phyloP scores from a whole-genome alignment of 1,140 invertebrate species.

The Drosophila parabipectinata region DNA sequence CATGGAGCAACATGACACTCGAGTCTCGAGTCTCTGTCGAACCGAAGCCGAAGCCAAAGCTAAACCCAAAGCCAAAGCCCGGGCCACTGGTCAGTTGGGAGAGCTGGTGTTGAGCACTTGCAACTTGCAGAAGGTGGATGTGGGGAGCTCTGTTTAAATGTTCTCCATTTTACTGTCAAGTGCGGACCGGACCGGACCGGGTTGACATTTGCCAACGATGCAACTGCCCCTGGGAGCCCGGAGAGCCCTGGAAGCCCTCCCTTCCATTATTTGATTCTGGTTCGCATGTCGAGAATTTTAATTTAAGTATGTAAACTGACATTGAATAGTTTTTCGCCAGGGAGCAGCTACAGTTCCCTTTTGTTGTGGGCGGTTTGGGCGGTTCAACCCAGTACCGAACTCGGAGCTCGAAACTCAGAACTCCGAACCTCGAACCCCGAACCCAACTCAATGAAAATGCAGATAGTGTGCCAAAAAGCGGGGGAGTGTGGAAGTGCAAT shows the following conservation, averaged over 20 bases:
- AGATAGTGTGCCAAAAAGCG: neutral
- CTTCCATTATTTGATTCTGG: constrained; percentile 30
- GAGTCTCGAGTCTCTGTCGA: constrained; percentile 24
- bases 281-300: constrained; percentile 74
- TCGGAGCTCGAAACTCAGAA: neutral
- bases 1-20: constrained; percentile 45
- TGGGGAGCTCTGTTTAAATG: constrained; percentile 67
- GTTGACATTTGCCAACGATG: constrained; percentile 72
- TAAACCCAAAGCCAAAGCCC: neutral
- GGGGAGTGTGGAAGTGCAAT: constrained; percentile 40
- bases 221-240: constrained; percentile 46
- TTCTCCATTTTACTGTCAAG: constrained; percentile 81
- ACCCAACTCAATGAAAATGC: constrained; percentile 22
- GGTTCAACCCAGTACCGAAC: constrained; percentile 4
- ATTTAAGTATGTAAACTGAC: constrained; percentile 83
- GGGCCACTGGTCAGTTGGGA: constrained; percentile 30
- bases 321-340: constrained; percentile 74
- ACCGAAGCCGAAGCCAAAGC: constrained; percentile 26
- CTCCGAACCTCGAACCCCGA: neutral
- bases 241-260: constrained; percentile 9
- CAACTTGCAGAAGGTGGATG: constrained; percentile 2
- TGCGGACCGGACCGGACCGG: constrained; percentile 63
- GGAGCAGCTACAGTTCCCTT: constrained; percentile 31
- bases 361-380: constrained; percentile 60
- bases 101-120: constrained; percentile 45